Percentiles rank a stretch among this genome's conserved stretches.
Conservation (phyloP, 2,797 vertebrate species). For the Spinus olivaceus region DNA sequence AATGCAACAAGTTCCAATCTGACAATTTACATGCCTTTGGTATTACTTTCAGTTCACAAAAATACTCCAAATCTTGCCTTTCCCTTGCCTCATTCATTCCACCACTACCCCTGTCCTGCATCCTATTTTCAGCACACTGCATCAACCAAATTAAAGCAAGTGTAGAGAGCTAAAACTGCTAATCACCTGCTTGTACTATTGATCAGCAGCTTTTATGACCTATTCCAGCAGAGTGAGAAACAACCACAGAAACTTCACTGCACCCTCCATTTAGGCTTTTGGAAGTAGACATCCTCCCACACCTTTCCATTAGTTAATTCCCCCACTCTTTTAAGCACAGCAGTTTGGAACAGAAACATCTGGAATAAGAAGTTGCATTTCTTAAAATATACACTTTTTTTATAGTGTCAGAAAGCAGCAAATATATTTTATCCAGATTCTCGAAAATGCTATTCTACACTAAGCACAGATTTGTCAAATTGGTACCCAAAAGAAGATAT, state of each 20-base stretch:
- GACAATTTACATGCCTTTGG: not conserved
- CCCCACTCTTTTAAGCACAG: not conserved
- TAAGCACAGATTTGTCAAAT: not conserved
- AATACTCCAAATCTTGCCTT: not conserved
- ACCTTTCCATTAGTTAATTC: not conserved
- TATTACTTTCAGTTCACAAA: not conserved
- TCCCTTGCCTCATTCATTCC: not conserved
- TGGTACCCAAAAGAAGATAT: not conserved
- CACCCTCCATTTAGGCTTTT: not conserved
- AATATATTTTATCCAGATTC: not conserved
- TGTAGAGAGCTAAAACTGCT: not conserved
- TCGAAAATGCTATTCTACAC: not conserved
- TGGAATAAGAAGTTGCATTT: not conserved
- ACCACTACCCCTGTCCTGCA: not conserved
- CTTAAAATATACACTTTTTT: not conserved
- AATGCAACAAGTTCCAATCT: not conserved
- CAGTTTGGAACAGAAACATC: not conserved
- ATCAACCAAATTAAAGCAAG: not conserved
- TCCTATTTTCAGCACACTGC: not conserved
- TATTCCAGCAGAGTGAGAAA: not conserved
- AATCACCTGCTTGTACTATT: conserved; percentile 28
- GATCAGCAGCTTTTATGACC: not conserved
- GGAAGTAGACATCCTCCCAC: not conserved
- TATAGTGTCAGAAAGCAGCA: not conserved
- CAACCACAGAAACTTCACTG: not conserved